Evolutionary conservation across 1,140 invertebrate genomes (phyloP).

Genomic region (Cataglyphis hispanica): DNA sequence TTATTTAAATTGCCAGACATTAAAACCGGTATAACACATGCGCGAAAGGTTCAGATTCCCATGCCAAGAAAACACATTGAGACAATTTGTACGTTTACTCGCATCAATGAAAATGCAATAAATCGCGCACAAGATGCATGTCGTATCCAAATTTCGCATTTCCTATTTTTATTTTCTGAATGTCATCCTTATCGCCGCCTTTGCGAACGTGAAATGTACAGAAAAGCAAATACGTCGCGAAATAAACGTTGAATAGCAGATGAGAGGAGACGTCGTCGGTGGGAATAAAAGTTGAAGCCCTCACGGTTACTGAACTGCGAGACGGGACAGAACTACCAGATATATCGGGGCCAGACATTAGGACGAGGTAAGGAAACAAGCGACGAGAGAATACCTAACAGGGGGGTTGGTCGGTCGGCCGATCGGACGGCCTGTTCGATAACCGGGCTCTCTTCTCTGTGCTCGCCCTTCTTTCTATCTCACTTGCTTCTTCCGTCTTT

Average conservation of each 20-base stretch:
- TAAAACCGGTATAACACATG: conserved; percentile 35
- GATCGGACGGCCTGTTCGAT: conserved; percentile 50
- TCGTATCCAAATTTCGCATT: no score
- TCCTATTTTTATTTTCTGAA: neutral
- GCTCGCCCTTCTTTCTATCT: conserved; percentile 38
- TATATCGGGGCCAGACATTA: conserved; percentile 48
- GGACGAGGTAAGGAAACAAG: conserved; percentile 55
- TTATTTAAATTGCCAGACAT: conserved; percentile 46
- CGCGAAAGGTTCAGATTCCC: conserved; percentile 18
- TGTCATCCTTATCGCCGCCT: neutral
- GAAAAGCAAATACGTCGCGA: neutral
- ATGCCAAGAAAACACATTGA: neutral
- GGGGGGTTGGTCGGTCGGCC: conserved; percentile 28
- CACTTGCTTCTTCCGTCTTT: conserved; percentile 57
- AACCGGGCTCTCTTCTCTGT: conserved; percentile 28
- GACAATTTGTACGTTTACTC: neutral
- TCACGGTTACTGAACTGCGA: conserved; percentile 19
- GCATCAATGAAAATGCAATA: neutral
- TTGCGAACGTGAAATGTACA: neutral
- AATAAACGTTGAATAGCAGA: conserved; percentile 19
- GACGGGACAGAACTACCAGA: conserved; percentile 18
- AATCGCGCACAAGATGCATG: neutral
- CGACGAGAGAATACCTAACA: conserved; percentile 37
- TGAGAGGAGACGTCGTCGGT: conserved; percentile 39
- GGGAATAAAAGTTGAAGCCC: conserved; percentile 56